phyloP scores from a whole-genome alignment of 2,113 vertebrate species.

The Centropus unirufus region DNA sequence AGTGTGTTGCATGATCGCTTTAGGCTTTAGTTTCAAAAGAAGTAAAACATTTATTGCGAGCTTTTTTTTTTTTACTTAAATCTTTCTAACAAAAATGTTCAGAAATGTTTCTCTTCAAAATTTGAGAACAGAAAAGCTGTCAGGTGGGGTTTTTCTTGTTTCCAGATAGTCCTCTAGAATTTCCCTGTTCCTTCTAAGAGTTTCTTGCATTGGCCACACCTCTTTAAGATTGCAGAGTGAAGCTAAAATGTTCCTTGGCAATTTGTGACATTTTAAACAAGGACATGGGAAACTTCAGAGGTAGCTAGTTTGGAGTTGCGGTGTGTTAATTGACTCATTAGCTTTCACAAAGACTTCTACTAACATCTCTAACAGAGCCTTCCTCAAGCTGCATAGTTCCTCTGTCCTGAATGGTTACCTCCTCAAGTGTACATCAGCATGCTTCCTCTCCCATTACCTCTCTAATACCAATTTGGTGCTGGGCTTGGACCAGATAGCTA shows the following conservation, averaged over 20 bases:
- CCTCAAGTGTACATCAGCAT: accelerated
- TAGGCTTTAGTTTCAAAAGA: background rate
- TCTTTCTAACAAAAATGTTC: background rate
- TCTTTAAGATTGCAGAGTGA: background rate
- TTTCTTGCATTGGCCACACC: background rate
- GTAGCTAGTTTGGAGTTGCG: background rate
- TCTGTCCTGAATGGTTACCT: background rate
- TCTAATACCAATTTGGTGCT: background rate
- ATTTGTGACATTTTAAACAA: background rate
- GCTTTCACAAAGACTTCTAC: background rate
- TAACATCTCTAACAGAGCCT: background rate
- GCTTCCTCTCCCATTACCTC: background rate
- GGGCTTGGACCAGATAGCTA: background rate
- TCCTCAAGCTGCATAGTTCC: background rate
- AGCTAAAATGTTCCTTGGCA: background rate
- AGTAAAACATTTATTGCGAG: background rate
- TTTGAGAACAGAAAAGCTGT: background rate
- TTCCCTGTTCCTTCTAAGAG: background rate
- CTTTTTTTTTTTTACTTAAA: background rate
- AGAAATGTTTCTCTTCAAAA: background rate
- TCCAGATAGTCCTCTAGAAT: background rate
- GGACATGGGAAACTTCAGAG: background rate
- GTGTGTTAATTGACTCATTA: background rate
- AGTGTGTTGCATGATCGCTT: background rate
- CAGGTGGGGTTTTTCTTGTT: background rate